phyloP scores from a whole-genome alignment of 2,113 vertebrate species.

The Phalacrocorax pelagicus region DNA sequence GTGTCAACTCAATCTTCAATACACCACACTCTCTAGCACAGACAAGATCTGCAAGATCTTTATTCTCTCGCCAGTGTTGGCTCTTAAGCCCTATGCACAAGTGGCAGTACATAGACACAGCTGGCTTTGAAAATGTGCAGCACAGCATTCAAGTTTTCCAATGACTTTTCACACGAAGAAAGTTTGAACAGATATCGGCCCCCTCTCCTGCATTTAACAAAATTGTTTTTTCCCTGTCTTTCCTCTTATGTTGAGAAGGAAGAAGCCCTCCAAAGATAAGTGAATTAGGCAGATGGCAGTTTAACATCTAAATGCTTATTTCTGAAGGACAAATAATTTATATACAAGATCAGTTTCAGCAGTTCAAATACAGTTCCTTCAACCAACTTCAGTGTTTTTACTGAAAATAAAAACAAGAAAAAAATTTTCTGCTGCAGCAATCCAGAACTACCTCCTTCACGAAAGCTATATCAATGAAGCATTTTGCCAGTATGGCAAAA shows the following conservation, averaged over 20 bases:
- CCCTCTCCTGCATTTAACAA: neutral
- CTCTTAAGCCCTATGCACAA: neutral
- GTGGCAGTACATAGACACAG: neutral
- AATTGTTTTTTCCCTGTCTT: neutral
- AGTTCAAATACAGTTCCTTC: neutral
- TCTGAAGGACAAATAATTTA: neutral
- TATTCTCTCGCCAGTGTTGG: fast-evolving
- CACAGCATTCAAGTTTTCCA: neutral
- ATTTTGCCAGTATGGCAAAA: neutral
- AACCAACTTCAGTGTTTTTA: neutral
- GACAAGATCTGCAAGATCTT: neutral
- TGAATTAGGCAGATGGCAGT: neutral
- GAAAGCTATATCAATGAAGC: neutral
- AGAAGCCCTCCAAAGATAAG: neutral
- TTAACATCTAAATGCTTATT: neutral
- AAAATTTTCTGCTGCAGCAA: neutral
- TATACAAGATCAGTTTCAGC: neutral
- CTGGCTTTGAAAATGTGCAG: neutral
- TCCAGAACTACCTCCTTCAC: neutral
- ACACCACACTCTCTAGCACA: neutral
- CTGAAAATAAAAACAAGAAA: neutral
- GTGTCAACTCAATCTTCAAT: neutral
- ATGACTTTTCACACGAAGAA: neutral
- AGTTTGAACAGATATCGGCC: neutral
- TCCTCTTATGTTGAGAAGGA: neutral